A percentile compares a stretch with the other conserved stretches of the same genome.
phyloP scores from a whole-genome alignment of 2,797 vertebrate genomes.

The Eulemur mongoz region DNA sequence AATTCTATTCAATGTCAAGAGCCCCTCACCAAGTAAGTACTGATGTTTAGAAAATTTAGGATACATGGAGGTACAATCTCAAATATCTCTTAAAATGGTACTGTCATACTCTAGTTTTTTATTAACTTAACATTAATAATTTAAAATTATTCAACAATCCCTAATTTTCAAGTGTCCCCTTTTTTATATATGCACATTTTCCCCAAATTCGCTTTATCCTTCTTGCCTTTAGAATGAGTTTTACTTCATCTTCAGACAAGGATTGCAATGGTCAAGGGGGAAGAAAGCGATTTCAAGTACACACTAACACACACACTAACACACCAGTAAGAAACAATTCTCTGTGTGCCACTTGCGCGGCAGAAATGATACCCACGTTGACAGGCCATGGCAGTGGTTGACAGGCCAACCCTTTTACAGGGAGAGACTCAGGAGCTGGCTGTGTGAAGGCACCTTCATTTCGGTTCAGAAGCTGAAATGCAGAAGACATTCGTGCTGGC shows the following conservation, averaged over 20 bases:
- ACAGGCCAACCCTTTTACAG: slow-evolving; percentile 64
- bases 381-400: slow-evolving; percentile 2
- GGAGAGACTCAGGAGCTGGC: slow-evolving; percentile 60
- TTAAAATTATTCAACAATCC: neutral
- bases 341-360: slow-evolving; percentile 15
- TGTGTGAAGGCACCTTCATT: slow-evolving; percentile 76
- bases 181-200: neutral
- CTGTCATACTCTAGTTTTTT: neutral
- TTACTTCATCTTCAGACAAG: slow-evolving; percentile 38
- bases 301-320: neutral
- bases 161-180: neutral
- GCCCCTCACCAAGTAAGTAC: neutral
- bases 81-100: slow-evolving; percentile 5
- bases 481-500: slow-evolving; percentile 82
- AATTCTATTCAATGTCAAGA: neutral
- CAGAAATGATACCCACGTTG: slow-evolving; percentile 58
- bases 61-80: neutral
- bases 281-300: neutral
- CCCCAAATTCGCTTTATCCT: neutral
- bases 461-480: slow-evolving; percentile 80
- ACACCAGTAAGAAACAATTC: neutral
- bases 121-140: neutral
- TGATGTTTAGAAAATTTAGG: slow-evolving; percentile 12
- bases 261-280: neutral
- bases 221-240: slow-evolving; percentile 27